Base-by-base conservation (phyloP, 2,888 invertebrate species). In the Stenchaetothrips biformis region DNA sequence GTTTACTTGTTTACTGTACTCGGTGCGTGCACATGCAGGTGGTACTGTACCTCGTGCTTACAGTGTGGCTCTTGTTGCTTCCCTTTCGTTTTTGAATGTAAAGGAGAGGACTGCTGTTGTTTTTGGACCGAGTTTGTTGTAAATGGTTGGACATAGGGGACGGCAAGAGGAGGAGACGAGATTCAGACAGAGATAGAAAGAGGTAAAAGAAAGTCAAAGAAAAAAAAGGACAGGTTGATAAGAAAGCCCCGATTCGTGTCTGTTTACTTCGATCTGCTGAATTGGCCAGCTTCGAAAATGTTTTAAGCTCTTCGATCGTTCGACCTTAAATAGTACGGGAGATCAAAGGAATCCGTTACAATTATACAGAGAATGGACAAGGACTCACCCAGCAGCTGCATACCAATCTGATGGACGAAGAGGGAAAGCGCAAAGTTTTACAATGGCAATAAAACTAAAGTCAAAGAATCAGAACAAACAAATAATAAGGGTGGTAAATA, bases 1-100 rank as follows among this genome's bases (percentile, higher is more conserved):
- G 37, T 37, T 37, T 37, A 37, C 37, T 37, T 37, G 37, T 37
- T 37, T 74, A 53, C 53, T 53, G 67, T 74, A 53, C 18, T 13
- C 13, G 53, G 13, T 53, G 67, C 67, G 67, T 74, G 67, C 67
- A 74, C 67, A 74, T 25, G 67, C 67, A 25, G 25, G 21, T 74
- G 7, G 21, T 74, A 74, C 67, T 11, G 25, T 25, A 74, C 67
- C 67, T 21, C 11, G 67, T 67, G 21, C 21, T 67, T 67, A 25
- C 83, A 84, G 83, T 6, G 59, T 13, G 25, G 25, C 25, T 49
- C 59, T n/a, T n/a, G n/a, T n/a, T n/a, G n/a, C 27, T 48, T 79
- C 27, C 37, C 37, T 37, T 37, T 37, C 37, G 48, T 79, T 13
- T 79, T 27, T 79, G 47, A 47, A 78, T 49, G 11, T 13, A 47